Percentiles rank a stretch among this genome's conserved stretches.
Evolutionary conservation across 2,797 vertebrate genomes (phyloP).

Genomic region (Pelodytes ibericus): DNA sequence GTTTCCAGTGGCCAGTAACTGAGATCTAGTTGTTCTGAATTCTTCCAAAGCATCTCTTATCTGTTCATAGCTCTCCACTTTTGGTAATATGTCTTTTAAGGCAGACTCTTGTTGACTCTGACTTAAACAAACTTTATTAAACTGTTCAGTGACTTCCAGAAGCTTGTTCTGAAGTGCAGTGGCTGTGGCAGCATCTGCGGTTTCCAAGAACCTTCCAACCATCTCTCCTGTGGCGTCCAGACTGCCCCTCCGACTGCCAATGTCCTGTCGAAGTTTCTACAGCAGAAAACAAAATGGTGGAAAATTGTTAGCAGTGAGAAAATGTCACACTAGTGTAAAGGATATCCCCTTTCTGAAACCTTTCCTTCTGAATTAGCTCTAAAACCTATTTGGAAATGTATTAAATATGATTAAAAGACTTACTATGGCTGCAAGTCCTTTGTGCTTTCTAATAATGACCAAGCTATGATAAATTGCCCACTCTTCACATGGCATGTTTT

Average conservation of each 20-base stretch:
- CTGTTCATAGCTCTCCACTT: slow-evolving; percentile 87
- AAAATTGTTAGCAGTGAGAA: too few relatives aligned
- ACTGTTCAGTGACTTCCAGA: slow-evolving; percentile 76
- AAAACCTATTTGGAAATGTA: too few relatives aligned
- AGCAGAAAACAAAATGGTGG: neutral
- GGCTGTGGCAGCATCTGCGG: slow-evolving; percentile 79
- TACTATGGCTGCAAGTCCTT: too few relatives aligned
- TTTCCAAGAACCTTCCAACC: slow-evolving; percentile 82
- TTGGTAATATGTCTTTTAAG: slow-evolving; percentile 84
- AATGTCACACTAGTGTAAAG: neutral
- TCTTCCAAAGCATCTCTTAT: slow-evolving; percentile 79
- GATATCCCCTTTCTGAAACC: too few relatives aligned
- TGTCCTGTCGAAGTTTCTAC: slow-evolving; percentile 94
- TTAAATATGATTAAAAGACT: too few relatives aligned
- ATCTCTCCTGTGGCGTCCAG: slow-evolving; percentile 90
- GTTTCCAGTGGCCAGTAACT: slow-evolving; percentile 80
- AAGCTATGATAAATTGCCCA: too few relatives aligned
- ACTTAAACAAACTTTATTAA: slow-evolving; percentile 75
- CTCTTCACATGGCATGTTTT: too few relatives aligned
- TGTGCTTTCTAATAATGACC: too few relatives aligned
- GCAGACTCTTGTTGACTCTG: slow-evolving; percentile 80
- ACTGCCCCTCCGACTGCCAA: slow-evolving; percentile 88
- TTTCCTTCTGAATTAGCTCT: too few relatives aligned
- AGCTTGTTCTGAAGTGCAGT: slow-evolving; percentile 81
- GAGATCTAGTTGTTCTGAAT: slow-evolving; percentile 80